Evolutionary conservation across 1,140 invertebrate genomes (phyloP), one percentile per base, ranked within the genome.

Genomic region (Copidosoma floridanum): DNA sequence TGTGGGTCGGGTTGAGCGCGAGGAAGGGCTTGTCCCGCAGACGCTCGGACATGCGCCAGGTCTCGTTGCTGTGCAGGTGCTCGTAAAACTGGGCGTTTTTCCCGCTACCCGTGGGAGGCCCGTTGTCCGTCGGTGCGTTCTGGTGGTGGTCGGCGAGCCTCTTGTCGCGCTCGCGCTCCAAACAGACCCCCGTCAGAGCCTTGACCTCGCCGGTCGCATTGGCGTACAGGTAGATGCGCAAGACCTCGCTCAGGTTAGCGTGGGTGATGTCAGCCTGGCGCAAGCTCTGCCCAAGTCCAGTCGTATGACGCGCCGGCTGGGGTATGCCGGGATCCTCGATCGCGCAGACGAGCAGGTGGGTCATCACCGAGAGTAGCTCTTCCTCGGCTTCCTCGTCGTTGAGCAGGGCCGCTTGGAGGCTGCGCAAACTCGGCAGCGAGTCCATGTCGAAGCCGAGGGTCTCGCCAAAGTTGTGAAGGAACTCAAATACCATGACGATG

Each of bases 281-380:
- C 5, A 97, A 82, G 63, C 92, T 94, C 75, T 97, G 94, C 0
- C 92, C 92, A 1, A 97, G 80, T 3, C 92, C 83, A 0, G 94
- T 97, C 0, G 91, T 91, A 70, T 94, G 91, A 5, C 91, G 79
- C 0, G 89, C 89, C 0, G 91, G 90, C 74, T 94, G 93, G 0
- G 93, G 93, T 26, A 97, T 92, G 1, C 95, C 95, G 0, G 95
- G 94, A 81, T 98, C 95, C 80, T 95, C 88, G 50, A 98, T 94
- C 35, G 94, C 94, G 76, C 93, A 94, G 1, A 94, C 89, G 6
- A 97, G 79, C 0, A 98, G 78, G 78, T 96, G 93, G 5, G 91
- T 92, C 77, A 97, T 86, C 7, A 97, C 88, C 18, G 90, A 92
- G 14, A 96, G 71, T 51, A 96, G 78, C 71, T 95, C 93, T 67